phyloP scores from a whole-genome alignment of 2,797 vertebrate genomes.

The Rachycentron canadum region DNA sequence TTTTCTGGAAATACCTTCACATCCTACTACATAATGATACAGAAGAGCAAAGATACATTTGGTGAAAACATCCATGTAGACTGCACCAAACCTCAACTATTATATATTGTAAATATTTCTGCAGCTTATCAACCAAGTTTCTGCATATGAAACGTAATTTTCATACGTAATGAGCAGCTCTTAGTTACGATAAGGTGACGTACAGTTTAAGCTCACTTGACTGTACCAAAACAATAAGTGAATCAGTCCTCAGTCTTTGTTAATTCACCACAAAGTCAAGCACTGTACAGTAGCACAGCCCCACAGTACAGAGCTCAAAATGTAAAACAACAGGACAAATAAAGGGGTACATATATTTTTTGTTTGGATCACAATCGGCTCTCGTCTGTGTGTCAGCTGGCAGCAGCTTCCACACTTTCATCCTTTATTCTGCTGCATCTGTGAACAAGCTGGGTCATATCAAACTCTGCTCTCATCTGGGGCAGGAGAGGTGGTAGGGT shows the following conservation, averaged over 20 bases:
- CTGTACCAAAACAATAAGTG: not conserved
- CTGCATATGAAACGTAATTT: not conserved
- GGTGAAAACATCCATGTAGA: conserved; percentile 4
- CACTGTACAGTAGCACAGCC: not conserved
- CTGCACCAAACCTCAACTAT: not conserved
- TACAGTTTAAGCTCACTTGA: not conserved
- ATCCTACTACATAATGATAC: not conserved
- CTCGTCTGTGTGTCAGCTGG: conserved; percentile 42
- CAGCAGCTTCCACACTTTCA: conserved; percentile 35
- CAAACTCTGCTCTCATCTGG: conserved; percentile 60
- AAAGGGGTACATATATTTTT: not conserved
- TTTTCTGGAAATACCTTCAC: not conserved
- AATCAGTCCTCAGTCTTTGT: not conserved
- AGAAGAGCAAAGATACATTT: not conserved
- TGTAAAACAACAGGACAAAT: not conserved
- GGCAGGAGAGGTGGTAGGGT: conserved; percentile 22
- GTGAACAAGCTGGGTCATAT: conserved; percentile 68
- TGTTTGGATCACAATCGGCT: conserved; percentile 31
- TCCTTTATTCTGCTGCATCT: conserved; percentile 65
- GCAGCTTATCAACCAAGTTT: not conserved
- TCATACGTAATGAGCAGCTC: no score
- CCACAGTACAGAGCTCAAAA: not conserved
- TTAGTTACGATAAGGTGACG: not conserved
- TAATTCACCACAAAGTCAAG: not conserved
- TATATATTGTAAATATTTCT: not conserved